Evolutionary conservation across 2,888 invertebrate genomes (phyloP).

Genomic region (Sarcophaga variegata): DNA sequence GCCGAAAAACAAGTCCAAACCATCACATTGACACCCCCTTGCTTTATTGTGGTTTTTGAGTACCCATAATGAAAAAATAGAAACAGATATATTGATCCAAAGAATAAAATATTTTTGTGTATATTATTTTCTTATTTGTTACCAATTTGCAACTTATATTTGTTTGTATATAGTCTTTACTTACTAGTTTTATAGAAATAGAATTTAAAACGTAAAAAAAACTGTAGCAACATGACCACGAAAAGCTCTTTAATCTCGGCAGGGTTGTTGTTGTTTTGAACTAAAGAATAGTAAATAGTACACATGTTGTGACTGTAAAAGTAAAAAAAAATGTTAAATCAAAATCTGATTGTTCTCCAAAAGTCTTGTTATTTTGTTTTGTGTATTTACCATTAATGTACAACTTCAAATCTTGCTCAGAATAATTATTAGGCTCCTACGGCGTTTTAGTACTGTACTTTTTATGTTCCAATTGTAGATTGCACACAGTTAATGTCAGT

Average conservation of each 20-base stretch:
- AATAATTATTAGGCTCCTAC: slow-evolving; percentile 76
- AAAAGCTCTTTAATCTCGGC: slow-evolving; percentile 43
- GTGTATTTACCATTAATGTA: slow-evolving; percentile 23
- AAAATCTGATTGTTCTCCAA: slow-evolving; percentile 44
- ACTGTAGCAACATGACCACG: background rate
- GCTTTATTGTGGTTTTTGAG: too few relatives aligned
- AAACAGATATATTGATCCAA: too few relatives aligned
- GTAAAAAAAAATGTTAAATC: slow-evolving; percentile 53
- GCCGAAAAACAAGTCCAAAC: too few relatives aligned
- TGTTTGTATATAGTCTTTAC: too few relatives aligned
- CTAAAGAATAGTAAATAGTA: background rate
- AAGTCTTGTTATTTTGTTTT: slow-evolving; percentile 2
- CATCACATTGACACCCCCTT: too few relatives aligned
- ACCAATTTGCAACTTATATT: too few relatives aligned
- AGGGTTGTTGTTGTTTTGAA: slow-evolving; percentile 25
- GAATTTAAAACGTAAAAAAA: too few relatives aligned
- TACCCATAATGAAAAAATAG: too few relatives aligned
- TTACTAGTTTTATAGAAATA: too few relatives aligned
- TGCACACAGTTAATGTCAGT: too few relatives aligned
- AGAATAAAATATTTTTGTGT: too few relatives aligned
- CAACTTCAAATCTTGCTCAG: slow-evolving; percentile 66
- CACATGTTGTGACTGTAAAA: slow-evolving; percentile 21
- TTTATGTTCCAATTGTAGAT: slow-evolving; percentile 38
- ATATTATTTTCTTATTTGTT: too few relatives aligned
- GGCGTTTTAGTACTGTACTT: slow-evolving; percentile 69